Conservation (phyloP, 2,113 vertebrate species). For the Boleophthalmus pectinirostris region DNA sequence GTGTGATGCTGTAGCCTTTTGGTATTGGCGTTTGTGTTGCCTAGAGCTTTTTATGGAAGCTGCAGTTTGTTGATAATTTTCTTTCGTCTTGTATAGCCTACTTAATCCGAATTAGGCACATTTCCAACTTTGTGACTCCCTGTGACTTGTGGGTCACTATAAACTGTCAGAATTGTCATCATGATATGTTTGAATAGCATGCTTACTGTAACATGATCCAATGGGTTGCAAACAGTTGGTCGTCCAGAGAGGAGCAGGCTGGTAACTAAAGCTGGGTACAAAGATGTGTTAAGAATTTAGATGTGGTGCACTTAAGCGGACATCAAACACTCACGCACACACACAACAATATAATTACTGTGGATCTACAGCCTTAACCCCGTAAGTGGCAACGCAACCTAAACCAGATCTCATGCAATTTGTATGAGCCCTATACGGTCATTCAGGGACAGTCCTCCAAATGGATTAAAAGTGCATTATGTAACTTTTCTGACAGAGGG, state of each 20-base stretch:
- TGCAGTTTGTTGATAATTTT: neutral
- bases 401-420: neutral
- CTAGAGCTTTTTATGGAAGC: no score
- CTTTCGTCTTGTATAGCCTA: neutral
- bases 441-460: neutral
- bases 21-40: no score
- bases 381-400: neutral
- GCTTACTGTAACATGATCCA: neutral
- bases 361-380: neutral
- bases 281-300: constrained; percentile 6
- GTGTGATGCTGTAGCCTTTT: no score
- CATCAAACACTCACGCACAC: constrained; percentile 6
- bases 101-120: no score
- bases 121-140: neutral
- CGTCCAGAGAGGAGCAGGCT: neutral
- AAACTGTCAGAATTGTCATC: neutral
- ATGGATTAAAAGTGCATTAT: neutral
- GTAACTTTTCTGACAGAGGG: no score
- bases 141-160: neutral
- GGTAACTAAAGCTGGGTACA: constrained; percentile 3
- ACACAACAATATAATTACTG: constrained; percentile 7
- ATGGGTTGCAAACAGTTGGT: neutral
- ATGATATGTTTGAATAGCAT: neutral
- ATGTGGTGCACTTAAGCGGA: neutral
- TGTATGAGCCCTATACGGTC: neutral